A percentile compares a stretch with the other conserved stretches of the same genome.
phyloP scores from a whole-genome alignment of 2,113 vertebrate species.

The Gulo gulo region DNA sequence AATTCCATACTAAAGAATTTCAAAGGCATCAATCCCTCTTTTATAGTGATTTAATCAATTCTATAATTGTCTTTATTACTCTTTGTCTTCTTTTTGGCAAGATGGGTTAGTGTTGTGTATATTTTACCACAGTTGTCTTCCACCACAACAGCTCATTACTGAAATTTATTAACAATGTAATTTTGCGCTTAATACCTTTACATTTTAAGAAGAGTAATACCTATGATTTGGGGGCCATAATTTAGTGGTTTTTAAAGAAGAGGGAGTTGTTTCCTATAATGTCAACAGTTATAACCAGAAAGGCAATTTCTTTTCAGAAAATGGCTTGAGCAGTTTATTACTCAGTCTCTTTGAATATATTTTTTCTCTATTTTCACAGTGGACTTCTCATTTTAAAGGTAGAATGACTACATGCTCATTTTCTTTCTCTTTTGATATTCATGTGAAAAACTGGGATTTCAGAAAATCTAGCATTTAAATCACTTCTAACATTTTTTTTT shows the following conservation, averaged over 20 bases:
- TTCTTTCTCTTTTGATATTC: constrained; percentile 65
- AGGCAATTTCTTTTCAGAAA: constrained; percentile 59
- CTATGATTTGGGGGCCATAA: neutral
- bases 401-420: constrained; percentile 39
- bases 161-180: constrained; percentile 39
- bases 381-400: constrained; percentile 54
- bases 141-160: neutral
- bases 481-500: constrained; percentile 52
- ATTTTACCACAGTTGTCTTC: neutral
- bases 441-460: constrained; percentile 57
- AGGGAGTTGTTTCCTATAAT: constrained; percentile 62
- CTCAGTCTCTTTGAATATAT: constrained; percentile 9
- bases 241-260: constrained; percentile 53
- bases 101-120: constrained; percentile 2
- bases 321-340: constrained; percentile 31
- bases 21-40: neutral
- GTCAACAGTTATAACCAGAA: constrained; percentile 54
- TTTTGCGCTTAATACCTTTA: constrained; percentile 51
- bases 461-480: constrained; percentile 69
- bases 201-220: constrained; percentile 9
- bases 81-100: constrained; percentile 45
- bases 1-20: constrained; percentile 36
- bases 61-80: constrained; percentile 51
- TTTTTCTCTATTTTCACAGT: constrained; percentile 52
- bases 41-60: constrained; percentile 58